Base-by-base conservation (phyloP, 2,888 invertebrate genomes). In the Selenia dentaria region DNA sequence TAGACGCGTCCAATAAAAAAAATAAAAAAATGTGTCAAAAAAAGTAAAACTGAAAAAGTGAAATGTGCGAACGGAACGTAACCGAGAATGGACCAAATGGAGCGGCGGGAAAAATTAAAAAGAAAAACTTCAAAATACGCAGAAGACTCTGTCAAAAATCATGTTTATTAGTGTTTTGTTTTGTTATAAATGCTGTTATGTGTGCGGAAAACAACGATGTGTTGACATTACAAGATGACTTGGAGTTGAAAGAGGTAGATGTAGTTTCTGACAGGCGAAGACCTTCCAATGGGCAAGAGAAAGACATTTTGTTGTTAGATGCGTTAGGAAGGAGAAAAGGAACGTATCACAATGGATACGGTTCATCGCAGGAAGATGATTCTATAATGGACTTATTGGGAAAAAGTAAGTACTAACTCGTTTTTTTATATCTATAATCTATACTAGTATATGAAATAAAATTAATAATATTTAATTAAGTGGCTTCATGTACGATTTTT, bases 381-480 rank as follows among this genome's bases (percentile, higher is more conserved):
- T 94, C 95, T 34, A 93, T 96, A 53, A 95, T 96, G 92, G 96
- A 96, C 77, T 94, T 96, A 91, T 88, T 96, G 68, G 95, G 96
- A 52, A 94, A 96, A 93, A 96, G 96, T 96, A 93, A 90, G 94
- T 89, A 28, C 26, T 12, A 6, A 27, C n/a, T n/a, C n/a, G n/a
- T n/a, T n/a, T n/a, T n/a, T n/a, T n/a, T n/a, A n/a, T n/a, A n/a
- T n/a, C n/a, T n/a, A n/a, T n/a, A n/a, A n/a, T n/a, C n/a, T n/a
- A n/a, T n/a, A n/a, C n/a, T n/a, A n/a, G n/a, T n/a, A n/a, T n/a
- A n/a, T n/a, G n/a, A n/a, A n/a, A n/a, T n/a, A n/a, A n/a, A n/a
- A n/a, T n/a, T n/a, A n/a, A n/a, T n/a, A n/a, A n/a, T n/a, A n/a
- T n/a, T n/a, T n/a, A n/a, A n/a, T n/a, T n/a, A n/a, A n/a, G n/a